Evolutionary conservation across 2,888 invertebrate species (phyloP).

Genomic region (Digitonthophagus gazella): DNA sequence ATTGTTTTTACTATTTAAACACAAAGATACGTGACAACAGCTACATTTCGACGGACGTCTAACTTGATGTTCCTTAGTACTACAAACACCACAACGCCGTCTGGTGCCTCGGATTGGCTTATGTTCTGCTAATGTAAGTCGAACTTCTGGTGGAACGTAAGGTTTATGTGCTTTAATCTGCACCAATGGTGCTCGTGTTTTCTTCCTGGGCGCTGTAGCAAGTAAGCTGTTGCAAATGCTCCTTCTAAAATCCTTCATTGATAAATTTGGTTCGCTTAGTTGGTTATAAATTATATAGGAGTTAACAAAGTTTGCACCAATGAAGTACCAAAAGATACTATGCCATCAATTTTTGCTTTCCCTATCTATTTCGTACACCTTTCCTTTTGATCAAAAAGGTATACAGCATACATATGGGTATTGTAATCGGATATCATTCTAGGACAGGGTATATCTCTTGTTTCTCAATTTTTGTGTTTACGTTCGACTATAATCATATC

Average conservation of each 20-base stretch:
- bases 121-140: neutral
- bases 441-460: slow-evolving; percentile 27
- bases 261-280: slow-evolving; percentile 16
- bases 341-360: slow-evolving; percentile 32
- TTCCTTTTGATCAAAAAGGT: slow-evolving; percentile 31
- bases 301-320: slow-evolving; percentile 25
- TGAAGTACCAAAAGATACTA: slow-evolving; percentile 26
- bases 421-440: slow-evolving; percentile 30
- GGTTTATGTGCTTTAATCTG: neutral
- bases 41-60: slow-evolving; percentile 4
- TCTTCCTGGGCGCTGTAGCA: too few relatives aligned
- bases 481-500: neutral
- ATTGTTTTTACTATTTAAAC: neutral
- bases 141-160: neutral
- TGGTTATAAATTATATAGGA: slow-evolving; percentile 26
- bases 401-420: slow-evolving; percentile 29
- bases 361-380: slow-evolving; percentile 28
- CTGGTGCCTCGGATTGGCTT: slow-evolving; percentile 6
- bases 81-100: slow-evolving; percentile 13
- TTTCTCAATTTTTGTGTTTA: slow-evolving; percentile 27
- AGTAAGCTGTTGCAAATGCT: too few relatives aligned
- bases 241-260: slow-evolving; percentile 8
- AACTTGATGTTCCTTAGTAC: slow-evolving; percentile 3
- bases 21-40: neutral
- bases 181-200: too few relatives aligned